Base-by-base conservation (phyloP, 1,140 invertebrate species). In the Dreissena polymorpha region DNA sequence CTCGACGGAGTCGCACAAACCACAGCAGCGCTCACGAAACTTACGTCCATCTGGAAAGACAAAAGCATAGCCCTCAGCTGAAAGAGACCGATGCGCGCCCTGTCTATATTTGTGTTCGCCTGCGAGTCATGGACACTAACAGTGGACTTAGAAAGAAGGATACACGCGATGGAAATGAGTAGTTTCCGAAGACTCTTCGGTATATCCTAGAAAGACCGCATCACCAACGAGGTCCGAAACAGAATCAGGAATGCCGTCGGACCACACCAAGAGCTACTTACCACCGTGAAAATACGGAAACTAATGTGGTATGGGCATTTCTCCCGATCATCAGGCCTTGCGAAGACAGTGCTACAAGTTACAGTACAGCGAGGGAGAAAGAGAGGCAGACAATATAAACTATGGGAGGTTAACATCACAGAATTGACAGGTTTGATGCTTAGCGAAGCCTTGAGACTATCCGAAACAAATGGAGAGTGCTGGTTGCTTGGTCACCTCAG, bases 321-420 rank as follows among this genome's bases (percentile, higher is more conserved):
- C 57, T 49, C 60, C 12, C n/a, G 75, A 39, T 65, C 29, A 27
- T 16, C 57, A 77, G 75, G 75, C 18, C 75, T 77, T 65, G 72
- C 53, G 50, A 75, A 75, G 7, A 75, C 72, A 75, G 25, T 75
- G 13, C 72, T 75, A 39, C 72, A 75, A 51, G 72, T 50, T 60
- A 60, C 72, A 60, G 72, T 60, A 3, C 25, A 60, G n/a, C 1
- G 27, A 72, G 18, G 10, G n/a, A 49, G 70, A 50, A 72, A 51
- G 18, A 49, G 70, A 72, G 49, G 39, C 39, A 39, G 39, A 39
- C 2, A 39, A 39, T 5, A 39, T 5, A 39, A 39, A 39, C 53
- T 7, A 63, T 25, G 27, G 16, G 14, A n/a, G n/a, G n/a, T n/a
- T n/a, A 60, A 63, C 8, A 39, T n/a, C 2, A n/a, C 21, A 39